Percentiles rank a stretch among this genome's conserved stretches.
Evolutionary conservation across 2,888 invertebrate genomes (phyloP).

Genomic region (Agrochola circellaris): DNA sequence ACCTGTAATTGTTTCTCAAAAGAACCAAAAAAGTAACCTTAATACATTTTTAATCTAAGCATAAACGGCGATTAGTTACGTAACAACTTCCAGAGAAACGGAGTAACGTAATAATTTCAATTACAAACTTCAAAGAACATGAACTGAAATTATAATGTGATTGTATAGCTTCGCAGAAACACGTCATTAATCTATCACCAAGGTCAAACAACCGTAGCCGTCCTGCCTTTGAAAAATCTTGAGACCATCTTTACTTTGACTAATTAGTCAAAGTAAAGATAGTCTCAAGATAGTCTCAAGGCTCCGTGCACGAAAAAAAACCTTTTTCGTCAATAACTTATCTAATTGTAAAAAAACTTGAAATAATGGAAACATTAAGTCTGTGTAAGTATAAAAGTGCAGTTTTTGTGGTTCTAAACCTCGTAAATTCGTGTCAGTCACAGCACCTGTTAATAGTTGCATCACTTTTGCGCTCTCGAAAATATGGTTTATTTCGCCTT

Average conservation of each 20-base stretch:
- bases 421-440: too few relatives aligned
- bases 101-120: constrained; percentile 41
- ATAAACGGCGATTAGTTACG: constrained; percentile 36
- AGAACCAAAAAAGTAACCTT: constrained; percentile 15
- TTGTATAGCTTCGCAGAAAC: constrained; percentile 14
- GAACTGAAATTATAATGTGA: constrained; percentile 15
- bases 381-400: too few relatives aligned
- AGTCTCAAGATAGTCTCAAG: too few relatives aligned
- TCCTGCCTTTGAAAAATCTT: background rate
- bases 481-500: too few relatives aligned
- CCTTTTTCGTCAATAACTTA: too few relatives aligned
- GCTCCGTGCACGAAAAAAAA: too few relatives aligned
- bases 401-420: too few relatives aligned
- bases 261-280: too few relatives aligned
- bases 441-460: too few relatives aligned
- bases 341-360: too few relatives aligned
- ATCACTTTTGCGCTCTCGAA: too few relatives aligned
- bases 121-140: constrained; percentile 25
- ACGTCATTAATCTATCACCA: background rate
- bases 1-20: constrained; percentile 25
- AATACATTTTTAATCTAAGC: constrained; percentile 53
- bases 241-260: background rate
- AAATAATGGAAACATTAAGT: too few relatives aligned
- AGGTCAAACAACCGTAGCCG: background rate
- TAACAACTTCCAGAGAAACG: constrained; percentile 17